Base-by-base conservation (phyloP, 2,113 vertebrate species). In the Entosphenus tridentatus region DNA sequence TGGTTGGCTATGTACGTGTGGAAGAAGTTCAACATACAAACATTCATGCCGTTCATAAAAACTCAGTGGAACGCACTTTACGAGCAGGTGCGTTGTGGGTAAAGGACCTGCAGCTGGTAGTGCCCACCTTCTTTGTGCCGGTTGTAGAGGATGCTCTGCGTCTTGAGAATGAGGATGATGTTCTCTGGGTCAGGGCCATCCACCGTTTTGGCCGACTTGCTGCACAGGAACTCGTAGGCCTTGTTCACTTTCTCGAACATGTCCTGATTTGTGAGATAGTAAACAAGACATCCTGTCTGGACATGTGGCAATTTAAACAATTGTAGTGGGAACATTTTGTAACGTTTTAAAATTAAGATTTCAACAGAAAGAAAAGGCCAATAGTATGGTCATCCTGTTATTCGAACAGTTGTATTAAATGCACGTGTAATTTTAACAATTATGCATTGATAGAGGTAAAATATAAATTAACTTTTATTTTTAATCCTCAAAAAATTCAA, bases 201-300 rank as follows among this genome's bases (percentile, higher is more conserved):
- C 16, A 87, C 70, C 71, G 92, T 80, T 76, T 88, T 86, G 4
- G 83, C 79, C 59, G 87, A 95, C 74, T 96, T 98, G 56, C 87
- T 95, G 77, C 93, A 98, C 9, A 98, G 81, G 77, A 95, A 98
- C 77, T 98, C 93, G 17, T 98, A 97, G 1, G 92, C 92, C 76
- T 97, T 98, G 79, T 96, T 98, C 68, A 98, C 92, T 76, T 92
- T 95, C 77, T 98, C 93, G 84, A 98, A 98, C 83, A 89, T 92
- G 73, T 98, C 92, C 93, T 98, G 71, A 57, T 39, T 39, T 39
- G 39, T 39, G 6, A 39, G 39, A 39, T 39, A 7, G 39, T 39
- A 39, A 39, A 39, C 39, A 39, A 39, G 39, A 39, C 39, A 39
- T 7, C 6, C 39, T 5, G 39, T 39, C 39, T 39, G 39, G 6